phyloP scores from a whole-genome alignment of 2,113 vertebrate species.

The Scomber japonicus region DNA sequence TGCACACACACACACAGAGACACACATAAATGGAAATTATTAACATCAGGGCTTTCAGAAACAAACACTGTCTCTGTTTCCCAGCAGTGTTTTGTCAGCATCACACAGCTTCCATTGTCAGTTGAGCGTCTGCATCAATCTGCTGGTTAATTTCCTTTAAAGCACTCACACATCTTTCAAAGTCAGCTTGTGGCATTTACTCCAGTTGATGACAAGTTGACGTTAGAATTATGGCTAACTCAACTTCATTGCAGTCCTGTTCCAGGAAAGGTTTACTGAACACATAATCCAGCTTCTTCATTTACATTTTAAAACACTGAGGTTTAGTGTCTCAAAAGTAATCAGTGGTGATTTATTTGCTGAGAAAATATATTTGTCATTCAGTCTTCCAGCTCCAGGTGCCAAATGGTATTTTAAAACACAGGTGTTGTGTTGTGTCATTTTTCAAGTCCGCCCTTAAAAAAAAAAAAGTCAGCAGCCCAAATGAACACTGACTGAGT shows the following conservation, averaged over 20 bases:
- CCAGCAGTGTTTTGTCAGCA: neutral
- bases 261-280: conserved; percentile 8
- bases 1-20: neutral
- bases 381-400: too few species aligned
- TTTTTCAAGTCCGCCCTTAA: too few species aligned
- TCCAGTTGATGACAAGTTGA: too few species aligned
- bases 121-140: neutral
- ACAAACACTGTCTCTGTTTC: neutral
- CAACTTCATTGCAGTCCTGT: neutral
- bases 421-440: too few species aligned
- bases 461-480: too few species aligned
- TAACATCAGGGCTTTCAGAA: neutral
- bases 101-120: neutral
- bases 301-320: neutral
- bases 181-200: neutral
- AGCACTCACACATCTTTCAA: neutral
- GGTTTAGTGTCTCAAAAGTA: neutral
- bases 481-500: too few species aligned
- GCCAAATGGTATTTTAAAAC: too few species aligned
- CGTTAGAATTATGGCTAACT: too few species aligned
- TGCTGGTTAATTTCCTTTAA: neutral
- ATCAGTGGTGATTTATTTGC: neutral
- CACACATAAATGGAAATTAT: neutral
- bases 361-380: too few species aligned
- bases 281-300: neutral